Conservation (phyloP, 2,888 invertebrate genomes). For the Cerceris ruficornis region DNA sequence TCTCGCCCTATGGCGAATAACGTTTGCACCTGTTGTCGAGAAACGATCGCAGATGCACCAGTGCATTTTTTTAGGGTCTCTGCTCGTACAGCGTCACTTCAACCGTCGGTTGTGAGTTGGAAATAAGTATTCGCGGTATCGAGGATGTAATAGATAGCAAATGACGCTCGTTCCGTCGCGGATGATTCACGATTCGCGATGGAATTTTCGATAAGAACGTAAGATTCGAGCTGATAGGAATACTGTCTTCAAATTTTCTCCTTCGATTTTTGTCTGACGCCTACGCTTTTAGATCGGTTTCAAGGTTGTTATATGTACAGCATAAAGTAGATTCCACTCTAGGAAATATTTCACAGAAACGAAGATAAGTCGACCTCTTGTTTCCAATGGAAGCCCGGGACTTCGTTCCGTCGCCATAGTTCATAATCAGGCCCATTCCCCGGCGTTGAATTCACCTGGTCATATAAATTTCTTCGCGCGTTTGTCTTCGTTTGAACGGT, state of each 20-base stretch:
- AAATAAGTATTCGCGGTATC: slow-evolving; percentile 29
- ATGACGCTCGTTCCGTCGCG: slow-evolving; percentile 36
- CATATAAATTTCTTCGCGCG: background rate
- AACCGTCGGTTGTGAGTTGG: slow-evolving; percentile 10
- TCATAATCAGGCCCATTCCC: no score
- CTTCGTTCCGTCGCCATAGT: no score
- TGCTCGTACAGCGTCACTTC: slow-evolving; percentile 8
- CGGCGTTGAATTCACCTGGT: no score
- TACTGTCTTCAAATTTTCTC: background rate
- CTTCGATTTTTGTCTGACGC: background rate
- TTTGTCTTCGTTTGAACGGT: background rate
- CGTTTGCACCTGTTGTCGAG: slow-evolving; percentile 29
- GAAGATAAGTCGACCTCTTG: background rate
- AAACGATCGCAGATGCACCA: slow-evolving; percentile 25
- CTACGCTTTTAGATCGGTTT: no score
- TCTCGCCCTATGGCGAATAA: slow-evolving; percentile 1
- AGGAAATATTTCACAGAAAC: background rate
- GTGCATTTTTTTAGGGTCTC: background rate
- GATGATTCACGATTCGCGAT: slow-evolving; percentile 36
- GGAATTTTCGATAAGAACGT: slow-evolving; percentile 7
- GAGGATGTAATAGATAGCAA: slow-evolving; percentile 24
- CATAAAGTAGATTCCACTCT: no score
- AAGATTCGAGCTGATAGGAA: background rate
- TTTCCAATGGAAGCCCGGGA: background rate
- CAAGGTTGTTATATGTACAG: no score